A percentile compares a stretch with the other conserved stretches of the same genome.
Evolutionary conservation across 1,140 invertebrate species (phyloP).

Genomic region (Anoplophora glabripennis): DNA sequence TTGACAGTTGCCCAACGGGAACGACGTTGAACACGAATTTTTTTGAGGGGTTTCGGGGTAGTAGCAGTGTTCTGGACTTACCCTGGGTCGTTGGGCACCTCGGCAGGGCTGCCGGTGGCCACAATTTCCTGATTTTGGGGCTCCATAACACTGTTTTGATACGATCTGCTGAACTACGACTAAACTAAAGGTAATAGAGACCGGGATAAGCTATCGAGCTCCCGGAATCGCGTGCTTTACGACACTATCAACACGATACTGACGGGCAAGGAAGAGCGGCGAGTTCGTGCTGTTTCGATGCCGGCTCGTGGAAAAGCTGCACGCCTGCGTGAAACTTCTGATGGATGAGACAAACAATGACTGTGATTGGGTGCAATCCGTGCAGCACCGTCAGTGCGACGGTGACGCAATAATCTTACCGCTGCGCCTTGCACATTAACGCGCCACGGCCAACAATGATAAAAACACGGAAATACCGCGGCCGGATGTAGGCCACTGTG

Average conservation of each 20-base stretch:
- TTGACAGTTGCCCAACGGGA: no score
- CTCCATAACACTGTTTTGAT: slow-evolving; percentile 56
- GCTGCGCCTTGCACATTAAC: slow-evolving; percentile 18
- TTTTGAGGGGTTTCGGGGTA: background rate
- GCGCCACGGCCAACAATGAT: slow-evolving; percentile 12
- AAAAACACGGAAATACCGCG: slow-evolving; percentile 24
- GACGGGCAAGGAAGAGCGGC: slow-evolving; percentile 46
- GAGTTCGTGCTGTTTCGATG: slow-evolving; percentile 34
- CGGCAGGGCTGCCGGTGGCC: slow-evolving; percentile 66
- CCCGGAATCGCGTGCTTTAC: slow-evolving; percentile 63
- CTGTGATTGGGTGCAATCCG: slow-evolving; percentile 52
- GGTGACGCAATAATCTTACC: slow-evolving; percentile 40
- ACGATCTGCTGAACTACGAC: slow-evolving; percentile 56
- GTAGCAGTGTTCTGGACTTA: slow-evolving; percentile 53
- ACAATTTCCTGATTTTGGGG: slow-evolving; percentile 70
- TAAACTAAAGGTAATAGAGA: slow-evolving; percentile 59
- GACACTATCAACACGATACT: slow-evolving; percentile 73
- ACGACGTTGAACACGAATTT: no score
- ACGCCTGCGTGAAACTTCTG: slow-evolving; percentile 32
- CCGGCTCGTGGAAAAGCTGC: slow-evolving; percentile 34
- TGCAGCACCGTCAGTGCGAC: slow-evolving; percentile 37
- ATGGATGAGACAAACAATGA: slow-evolving; percentile 43
- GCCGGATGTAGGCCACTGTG: slow-evolving; percentile 25
- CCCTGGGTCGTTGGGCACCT: slow-evolving; percentile 88
- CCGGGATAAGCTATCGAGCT: slow-evolving; percentile 59